These are phyloP conservation scores for Scolopax mira DNA, from an alignment of 2,113 vertebrate species.

Conservation along the genomic window DNA sequence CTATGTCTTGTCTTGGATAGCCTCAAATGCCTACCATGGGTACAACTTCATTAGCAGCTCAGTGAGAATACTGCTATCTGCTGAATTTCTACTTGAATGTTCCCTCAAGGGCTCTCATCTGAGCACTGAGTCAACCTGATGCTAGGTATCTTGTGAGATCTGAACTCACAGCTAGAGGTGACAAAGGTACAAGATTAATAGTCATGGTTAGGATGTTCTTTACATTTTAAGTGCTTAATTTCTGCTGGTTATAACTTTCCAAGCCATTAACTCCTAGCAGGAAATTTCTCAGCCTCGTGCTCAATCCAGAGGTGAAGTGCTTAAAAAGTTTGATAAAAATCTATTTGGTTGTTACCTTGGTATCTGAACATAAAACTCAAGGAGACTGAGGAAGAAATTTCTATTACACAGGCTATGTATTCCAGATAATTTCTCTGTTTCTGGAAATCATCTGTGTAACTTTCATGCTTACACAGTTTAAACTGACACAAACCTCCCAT, in stretches of 20 bases:
- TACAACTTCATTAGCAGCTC: background rate
- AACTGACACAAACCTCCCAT: background rate
- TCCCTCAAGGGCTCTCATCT: background rate
- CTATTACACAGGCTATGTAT: background rate
- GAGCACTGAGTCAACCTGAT: background rate
- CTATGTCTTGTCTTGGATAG: background rate
- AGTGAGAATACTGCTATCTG: background rate
- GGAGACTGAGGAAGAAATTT: background rate
- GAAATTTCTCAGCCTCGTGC: background rate
- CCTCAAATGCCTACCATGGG: background rate
- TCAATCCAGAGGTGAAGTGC: background rate
- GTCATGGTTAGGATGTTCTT: background rate
- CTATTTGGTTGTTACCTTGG: background rate
- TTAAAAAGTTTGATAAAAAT: background rate
- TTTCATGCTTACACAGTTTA: background rate
- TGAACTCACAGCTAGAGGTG: slow-evolving; percentile 9
- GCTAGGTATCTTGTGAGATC: background rate
- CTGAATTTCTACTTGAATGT: background rate
- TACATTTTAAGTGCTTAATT: slow-evolving; percentile 15
- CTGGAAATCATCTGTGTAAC: background rate
- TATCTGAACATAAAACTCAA: background rate
- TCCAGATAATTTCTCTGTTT: background rate
- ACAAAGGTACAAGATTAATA: background rate
- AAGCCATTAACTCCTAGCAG: background rate
- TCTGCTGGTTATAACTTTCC: background rate